Conservation (phyloP, 2,797 vertebrate species). For the Tarsius wallacei region DNA sequence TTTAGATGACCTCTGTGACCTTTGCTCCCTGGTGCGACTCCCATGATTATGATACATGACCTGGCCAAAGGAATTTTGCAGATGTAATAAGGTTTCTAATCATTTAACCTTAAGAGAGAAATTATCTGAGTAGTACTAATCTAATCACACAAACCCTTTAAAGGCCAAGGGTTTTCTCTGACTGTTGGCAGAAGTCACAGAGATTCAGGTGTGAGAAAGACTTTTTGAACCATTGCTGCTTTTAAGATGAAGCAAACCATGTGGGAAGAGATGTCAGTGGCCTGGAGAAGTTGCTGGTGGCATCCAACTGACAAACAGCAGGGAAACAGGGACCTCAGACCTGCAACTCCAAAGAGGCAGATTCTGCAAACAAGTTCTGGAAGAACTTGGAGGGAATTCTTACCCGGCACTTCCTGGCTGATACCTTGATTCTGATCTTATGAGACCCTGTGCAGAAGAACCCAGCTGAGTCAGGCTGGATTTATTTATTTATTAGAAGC, state of each 20-base stretch:
- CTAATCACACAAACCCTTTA: neutral
- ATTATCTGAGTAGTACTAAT: neutral
- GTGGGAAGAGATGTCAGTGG: neutral
- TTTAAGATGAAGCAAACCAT: neutral
- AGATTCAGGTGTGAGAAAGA: neutral
- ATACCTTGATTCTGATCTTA: neutral
- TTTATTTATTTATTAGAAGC: neutral
- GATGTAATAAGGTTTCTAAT: constrained; percentile 23
- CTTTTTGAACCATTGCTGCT: neutral
- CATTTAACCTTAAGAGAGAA: neutral
- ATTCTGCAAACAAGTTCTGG: neutral
- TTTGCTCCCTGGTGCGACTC: neutral
- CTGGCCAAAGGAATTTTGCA: constrained; percentile 31
- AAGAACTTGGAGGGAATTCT: neutral
- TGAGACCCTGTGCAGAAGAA: neutral
- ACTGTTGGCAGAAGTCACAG: neutral
- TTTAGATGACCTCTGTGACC: constrained; percentile 12
- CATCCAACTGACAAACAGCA: neutral
- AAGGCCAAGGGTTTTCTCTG: neutral
- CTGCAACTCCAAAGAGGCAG: neutral
- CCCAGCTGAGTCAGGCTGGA: neutral
- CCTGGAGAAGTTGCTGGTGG: neutral
- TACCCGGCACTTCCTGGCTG: neutral
- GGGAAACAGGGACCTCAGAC: neutral
- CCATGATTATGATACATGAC: neutral